Conservation (phyloP, 2,113 vertebrate genomes). For the Pangasianodon hypophthalmus region DNA sequence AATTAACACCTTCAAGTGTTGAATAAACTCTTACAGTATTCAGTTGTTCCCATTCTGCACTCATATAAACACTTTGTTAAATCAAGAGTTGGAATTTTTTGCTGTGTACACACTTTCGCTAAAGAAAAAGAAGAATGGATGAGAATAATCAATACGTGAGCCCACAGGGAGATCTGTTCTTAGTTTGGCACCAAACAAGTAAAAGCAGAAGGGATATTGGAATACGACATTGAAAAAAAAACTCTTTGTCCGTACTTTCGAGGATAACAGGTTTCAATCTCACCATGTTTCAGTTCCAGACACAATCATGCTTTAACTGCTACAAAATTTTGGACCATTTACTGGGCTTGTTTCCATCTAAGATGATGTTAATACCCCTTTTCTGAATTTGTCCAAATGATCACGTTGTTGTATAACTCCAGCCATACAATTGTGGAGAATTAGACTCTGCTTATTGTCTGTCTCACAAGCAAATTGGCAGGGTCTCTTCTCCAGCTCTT, state of each 20-base stretch:
- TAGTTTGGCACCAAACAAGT: neutral
- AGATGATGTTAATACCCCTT: neutral
- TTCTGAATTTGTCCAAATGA: conserved; percentile 5
- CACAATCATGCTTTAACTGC: neutral
- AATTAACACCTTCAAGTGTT: neutral
- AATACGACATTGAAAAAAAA: neutral
- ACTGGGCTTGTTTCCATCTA: neutral
- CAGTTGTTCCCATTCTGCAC: neutral
- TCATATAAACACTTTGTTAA: neutral
- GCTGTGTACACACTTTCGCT: neutral
- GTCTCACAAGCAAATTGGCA: neutral
- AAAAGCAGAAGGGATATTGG: neutral
- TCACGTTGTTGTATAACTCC: neutral
- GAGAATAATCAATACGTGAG: neutral
- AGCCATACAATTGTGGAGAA: neutral
- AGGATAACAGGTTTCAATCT: neutral
- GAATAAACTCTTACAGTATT: neutral
- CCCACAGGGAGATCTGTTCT: neutral
- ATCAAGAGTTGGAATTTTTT: neutral
- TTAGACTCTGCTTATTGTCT: neutral
- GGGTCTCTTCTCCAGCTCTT: neutral
- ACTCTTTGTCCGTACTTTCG: neutral
- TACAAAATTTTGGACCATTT: neutral
- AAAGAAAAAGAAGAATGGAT: neutral
- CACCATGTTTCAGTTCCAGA: neutral